Conservation (phyloP, 1,140 invertebrate genomes). For the Bombus turneri region DNA sequence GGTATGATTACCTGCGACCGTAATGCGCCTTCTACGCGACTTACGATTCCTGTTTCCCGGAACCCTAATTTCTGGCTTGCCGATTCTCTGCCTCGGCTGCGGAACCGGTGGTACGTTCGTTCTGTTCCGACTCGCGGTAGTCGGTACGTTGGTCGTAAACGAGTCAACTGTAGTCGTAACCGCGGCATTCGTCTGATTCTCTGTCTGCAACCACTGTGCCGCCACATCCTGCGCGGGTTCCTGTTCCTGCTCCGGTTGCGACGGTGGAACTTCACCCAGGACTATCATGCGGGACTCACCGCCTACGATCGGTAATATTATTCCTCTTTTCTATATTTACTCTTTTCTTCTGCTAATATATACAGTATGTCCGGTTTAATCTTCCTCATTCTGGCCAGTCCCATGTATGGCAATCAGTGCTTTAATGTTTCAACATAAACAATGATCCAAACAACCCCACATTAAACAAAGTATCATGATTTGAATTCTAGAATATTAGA, state of each 20-base stretch:
- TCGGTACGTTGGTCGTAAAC: background rate
- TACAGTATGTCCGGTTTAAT: slow-evolving; percentile 10
- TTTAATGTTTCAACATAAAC: background rate
- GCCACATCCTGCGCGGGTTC: slow-evolving; percentile 79
- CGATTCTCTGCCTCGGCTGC: slow-evolving; percentile 70
- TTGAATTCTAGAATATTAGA: no score
- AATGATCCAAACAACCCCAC: background rate
- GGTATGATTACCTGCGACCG: slow-evolving; percentile 79
- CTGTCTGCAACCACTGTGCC: slow-evolving; percentile 76
- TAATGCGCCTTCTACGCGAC: slow-evolving; percentile 80
- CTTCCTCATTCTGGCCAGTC: no score
- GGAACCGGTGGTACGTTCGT: slow-evolving; percentile 70
- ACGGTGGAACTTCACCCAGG: slow-evolving; percentile 79
- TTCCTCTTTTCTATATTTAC: slow-evolving; percentile 7
- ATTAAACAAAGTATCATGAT: no score
- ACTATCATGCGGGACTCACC: slow-evolving; percentile 79
- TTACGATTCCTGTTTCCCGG: slow-evolving; percentile 78
- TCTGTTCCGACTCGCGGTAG: slow-evolving; percentile 37
- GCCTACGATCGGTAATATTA: slow-evolving; percentile 60
- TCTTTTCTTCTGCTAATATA: background rate
- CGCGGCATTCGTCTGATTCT: slow-evolving; percentile 55
- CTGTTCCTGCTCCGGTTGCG: slow-evolving; percentile 76
- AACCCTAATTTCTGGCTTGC: slow-evolving; percentile 66
- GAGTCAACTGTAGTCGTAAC: background rate
- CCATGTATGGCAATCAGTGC: no score